phyloP scores from a whole-genome alignment of 2,888 invertebrate genomes.

The Drosophila fungiperda region DNA sequence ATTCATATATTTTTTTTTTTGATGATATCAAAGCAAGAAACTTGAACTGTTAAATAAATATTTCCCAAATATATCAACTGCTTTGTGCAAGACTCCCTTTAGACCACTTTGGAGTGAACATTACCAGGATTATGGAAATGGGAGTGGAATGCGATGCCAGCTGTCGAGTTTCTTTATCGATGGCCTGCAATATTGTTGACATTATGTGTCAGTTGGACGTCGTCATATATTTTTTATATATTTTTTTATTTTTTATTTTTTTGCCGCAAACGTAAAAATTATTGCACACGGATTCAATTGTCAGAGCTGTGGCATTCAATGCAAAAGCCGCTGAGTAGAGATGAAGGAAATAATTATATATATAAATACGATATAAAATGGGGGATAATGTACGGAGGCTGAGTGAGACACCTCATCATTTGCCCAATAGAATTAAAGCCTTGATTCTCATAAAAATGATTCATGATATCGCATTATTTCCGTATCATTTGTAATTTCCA shows the following conservation, averaged over 20 bases:
- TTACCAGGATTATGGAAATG: slow-evolving; percentile 8
- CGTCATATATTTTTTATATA: slow-evolving; percentile 11
- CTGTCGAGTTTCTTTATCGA: slow-evolving; percentile 66
- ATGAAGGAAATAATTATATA: background rate
- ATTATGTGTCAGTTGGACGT: slow-evolving; percentile 75
- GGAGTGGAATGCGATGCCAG: slow-evolving; percentile 47
- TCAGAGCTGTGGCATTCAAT: slow-evolving; percentile 22
- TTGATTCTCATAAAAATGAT: slow-evolving; percentile 79
- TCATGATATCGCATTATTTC: slow-evolving; percentile 81
- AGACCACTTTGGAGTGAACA: background rate
- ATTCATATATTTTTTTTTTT: background rate
- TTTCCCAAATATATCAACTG: slow-evolving; percentile 1
- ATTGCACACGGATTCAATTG: slow-evolving; percentile 56
- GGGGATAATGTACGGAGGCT: background rate
- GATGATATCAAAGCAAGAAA: background rate
- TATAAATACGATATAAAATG: background rate
- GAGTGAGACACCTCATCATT: slow-evolving; percentile 50
- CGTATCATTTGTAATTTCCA: slow-evolving; percentile 80
- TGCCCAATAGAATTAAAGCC: slow-evolving; percentile 76
- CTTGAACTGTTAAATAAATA: background rate
- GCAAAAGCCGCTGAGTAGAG: slow-evolving; percentile 24
- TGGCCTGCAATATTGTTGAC: slow-evolving; percentile 74
- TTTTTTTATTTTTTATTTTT: slow-evolving; percentile 13
- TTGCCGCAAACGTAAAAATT: slow-evolving; percentile 51
- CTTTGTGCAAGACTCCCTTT: slow-evolving; percentile 19